Evolutionary conservation across 2,888 invertebrate genomes (phyloP).

Genomic region (Tiliacea aurago): DNA sequence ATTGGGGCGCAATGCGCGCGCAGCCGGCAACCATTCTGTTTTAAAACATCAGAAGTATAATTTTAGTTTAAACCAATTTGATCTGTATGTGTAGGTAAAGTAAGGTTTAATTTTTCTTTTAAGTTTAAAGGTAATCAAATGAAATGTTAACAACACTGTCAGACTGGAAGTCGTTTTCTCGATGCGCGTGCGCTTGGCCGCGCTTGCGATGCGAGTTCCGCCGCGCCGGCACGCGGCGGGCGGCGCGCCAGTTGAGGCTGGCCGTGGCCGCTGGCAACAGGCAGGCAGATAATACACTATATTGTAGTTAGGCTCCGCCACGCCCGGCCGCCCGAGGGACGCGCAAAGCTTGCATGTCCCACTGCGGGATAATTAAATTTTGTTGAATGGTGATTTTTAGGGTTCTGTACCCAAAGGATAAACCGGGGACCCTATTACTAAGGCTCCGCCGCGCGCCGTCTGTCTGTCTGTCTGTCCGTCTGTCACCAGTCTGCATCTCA

Average conservation of each 20-base stretch:
- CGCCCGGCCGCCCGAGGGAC: neutral
- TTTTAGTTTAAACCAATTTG: neutral
- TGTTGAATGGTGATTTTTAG: neutral
- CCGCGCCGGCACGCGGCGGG: no score
- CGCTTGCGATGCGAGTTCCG: no score
- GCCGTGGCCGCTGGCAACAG: no score
- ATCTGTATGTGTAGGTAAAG: accelerated
- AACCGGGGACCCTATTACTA: no score
- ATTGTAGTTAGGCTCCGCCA: no score
- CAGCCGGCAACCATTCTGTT: slow-evolving; percentile 41
- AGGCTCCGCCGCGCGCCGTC: no score
- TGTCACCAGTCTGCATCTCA: no score
- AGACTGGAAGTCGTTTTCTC: slow-evolving; percentile 15
- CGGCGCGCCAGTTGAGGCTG: slow-evolving; percentile 28
- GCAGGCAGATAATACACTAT: no score
- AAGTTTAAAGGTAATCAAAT: no score
- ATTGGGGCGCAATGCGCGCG: slow-evolving; percentile 82
- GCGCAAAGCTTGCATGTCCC: no score
- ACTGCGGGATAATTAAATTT: neutral
- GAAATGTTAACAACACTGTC: slow-evolving; percentile 25
- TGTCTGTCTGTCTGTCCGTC: no score
- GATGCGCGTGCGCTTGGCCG: slow-evolving; percentile 52
- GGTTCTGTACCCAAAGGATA: no score
- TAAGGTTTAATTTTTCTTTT: slow-evolving; percentile 43
- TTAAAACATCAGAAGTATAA: slow-evolving; percentile 23